These are phyloP conservation scores for Chaenocephalus aceratus DNA, from an alignment of 2,113 vertebrate genomes.

Conservation along the genomic window DNA sequence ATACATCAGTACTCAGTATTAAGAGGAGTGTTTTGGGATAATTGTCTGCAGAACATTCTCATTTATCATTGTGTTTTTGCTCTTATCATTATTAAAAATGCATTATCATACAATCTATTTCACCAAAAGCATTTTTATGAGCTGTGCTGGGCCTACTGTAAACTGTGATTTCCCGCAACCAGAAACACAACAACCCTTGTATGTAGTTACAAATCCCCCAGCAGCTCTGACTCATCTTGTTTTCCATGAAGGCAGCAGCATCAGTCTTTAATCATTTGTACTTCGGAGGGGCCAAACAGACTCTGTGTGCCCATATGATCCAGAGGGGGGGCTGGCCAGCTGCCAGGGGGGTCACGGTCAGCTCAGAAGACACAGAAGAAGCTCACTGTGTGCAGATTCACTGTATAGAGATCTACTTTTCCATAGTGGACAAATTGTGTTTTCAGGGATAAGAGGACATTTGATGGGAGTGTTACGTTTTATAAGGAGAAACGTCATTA, in stretches of 20 bases:
- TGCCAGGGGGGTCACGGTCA: constrained; percentile 10
- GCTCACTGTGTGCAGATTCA: not conserved
- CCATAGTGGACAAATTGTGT: not conserved
- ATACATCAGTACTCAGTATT: too few relatives aligned
- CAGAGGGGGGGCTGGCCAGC: not conserved
- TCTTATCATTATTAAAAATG: too few relatives aligned
- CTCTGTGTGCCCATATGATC: not conserved
- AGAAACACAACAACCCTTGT: not conserved
- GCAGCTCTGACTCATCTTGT: not conserved
- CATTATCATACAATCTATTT: too few relatives aligned
- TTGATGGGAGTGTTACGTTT: not conserved
- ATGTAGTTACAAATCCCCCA: not conserved
- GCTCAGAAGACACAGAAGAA: not conserved
- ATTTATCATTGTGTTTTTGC: too few relatives aligned
- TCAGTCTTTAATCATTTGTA: constrained; percentile 14
- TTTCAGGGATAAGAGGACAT: not conserved
- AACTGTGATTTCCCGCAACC: not conserved
- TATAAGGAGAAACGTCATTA: not conserved
- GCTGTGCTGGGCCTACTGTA: too few relatives aligned
- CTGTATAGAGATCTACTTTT: not conserved
- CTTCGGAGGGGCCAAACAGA: not conserved
- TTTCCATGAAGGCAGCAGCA: not conserved
- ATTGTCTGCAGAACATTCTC: too few relatives aligned
- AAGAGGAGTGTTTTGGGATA: too few relatives aligned
- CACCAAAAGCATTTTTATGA: too few relatives aligned